phyloP scores from a whole-genome alignment of 2,797 vertebrate genomes.

The Hylomyscus alleni region DNA sequence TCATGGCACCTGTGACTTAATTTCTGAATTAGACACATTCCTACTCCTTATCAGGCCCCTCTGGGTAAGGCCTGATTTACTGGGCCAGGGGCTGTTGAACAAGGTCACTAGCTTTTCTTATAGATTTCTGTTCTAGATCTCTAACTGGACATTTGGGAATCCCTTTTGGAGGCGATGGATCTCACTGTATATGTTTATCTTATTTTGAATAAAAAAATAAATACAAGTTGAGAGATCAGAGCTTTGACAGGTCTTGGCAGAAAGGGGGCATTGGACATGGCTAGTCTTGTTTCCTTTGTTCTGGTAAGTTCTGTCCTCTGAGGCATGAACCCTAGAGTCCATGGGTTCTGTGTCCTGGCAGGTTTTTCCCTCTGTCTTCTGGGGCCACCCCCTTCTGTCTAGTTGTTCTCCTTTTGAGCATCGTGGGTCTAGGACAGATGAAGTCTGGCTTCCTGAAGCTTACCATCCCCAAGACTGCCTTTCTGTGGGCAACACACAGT shows the following conservation, averaged over 20 bases:
- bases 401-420: not conserved
- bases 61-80: not conserved
- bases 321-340: not conserved
- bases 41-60: not conserved
- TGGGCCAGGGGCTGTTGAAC: not conserved
- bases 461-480: not conserved
- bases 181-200: not conserved
- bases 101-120: not conserved
- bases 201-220: slow-evolving; percentile 67
- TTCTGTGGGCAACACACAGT: not conserved
- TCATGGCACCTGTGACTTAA: not conserved
- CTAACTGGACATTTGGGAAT: not conserved
- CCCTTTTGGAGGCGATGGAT: not conserved
- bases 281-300: not conserved
- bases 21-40: not conserved
- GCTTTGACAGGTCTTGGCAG: not conserved
- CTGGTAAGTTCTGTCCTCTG: slow-evolving; percentile 14
- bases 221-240: slow-evolving; percentile 11
- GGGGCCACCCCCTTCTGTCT: not conserved
- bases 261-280: not conserved
- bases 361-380: not conserved
- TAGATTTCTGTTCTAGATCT: not conserved
- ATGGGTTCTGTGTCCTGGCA: not conserved
- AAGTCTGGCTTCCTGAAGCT: not conserved
- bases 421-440: not conserved